phyloP scores from a whole-genome alignment of 2,888 invertebrate genomes.

The Microctonus brassicae region DNA sequence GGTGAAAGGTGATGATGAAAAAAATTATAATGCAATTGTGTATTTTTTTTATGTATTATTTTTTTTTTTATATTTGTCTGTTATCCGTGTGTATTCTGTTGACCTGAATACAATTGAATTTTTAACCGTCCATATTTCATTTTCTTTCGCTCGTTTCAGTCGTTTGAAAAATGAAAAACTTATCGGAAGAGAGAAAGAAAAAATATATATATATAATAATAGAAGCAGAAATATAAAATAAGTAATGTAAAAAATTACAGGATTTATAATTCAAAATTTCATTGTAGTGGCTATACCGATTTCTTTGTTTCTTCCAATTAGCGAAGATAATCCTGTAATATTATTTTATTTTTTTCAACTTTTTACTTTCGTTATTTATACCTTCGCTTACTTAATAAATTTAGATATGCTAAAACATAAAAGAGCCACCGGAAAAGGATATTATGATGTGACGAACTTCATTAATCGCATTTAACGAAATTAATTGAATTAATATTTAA shows the following conservation, averaged over 20 bases:
- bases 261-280: constrained; percentile 44
- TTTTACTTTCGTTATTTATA: constrained; percentile 21
- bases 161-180: constrained; percentile 37
- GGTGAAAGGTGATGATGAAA: constrained; percentile 29
- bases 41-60: constrained; percentile 29
- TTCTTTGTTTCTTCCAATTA: constrained; percentile 30
- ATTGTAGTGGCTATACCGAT: constrained; percentile 42
- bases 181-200: constrained; percentile 23
- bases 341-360: constrained; percentile 31
- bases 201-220: constrained; percentile 31
- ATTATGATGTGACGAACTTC: constrained; percentile 32
- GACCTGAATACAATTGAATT: constrained; percentile 54
- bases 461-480: constrained; percentile 46
- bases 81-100: constrained; percentile 44
- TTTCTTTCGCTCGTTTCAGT: constrained; percentile 41
- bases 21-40: neutral
- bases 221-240: constrained; percentile 46
- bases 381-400: constrained; percentile 29
- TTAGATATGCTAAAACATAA: constrained; percentile 40
- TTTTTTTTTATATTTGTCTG: constrained; percentile 44
- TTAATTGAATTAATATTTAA: constrained; percentile 67
- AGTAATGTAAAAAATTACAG: constrained; percentile 48
- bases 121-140: constrained; percentile 25
- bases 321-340: constrained; percentile 41
- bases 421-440: constrained; percentile 47